phyloP scores from a whole-genome alignment of 2,888 invertebrate species.

The Chalcosyrphus nemorum region DNA sequence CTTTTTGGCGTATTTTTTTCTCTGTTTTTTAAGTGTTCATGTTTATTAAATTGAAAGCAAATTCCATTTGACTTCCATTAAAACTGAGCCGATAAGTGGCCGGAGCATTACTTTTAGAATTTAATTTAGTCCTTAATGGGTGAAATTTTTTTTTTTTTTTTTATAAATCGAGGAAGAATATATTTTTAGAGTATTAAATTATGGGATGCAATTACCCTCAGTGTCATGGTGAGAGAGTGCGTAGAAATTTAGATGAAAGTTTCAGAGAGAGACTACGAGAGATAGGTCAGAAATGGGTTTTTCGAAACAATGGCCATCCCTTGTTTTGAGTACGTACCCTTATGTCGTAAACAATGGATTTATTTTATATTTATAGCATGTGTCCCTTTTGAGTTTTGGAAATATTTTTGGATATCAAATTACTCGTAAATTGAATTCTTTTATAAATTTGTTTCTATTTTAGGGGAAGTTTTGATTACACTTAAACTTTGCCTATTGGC shows the following conservation, averaged over 20 bases:
- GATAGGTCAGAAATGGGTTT: constrained; percentile 6
- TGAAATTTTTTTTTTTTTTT: constrained; percentile 3
- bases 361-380: background rate
- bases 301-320: background rate
- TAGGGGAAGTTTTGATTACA: constrained; percentile 11
- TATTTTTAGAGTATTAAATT: constrained; percentile 38
- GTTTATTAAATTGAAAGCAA: constrained; percentile 70
- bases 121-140: constrained; percentile 59
- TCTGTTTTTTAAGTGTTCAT: constrained; percentile 55
- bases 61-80: constrained; percentile 69
- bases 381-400: background rate
- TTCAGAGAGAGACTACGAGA: no score
- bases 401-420: constrained; percentile 16
- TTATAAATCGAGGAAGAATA: background rate
- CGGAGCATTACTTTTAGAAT: constrained; percentile 48
- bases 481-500: background rate
- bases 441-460: background rate
- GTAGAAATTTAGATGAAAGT: background rate
- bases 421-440: constrained; percentile 27
- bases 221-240: constrained; percentile 28
- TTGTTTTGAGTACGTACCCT: background rate
- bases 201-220: constrained; percentile 49
- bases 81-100: constrained; percentile 66
- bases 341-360: constrained; percentile 1
- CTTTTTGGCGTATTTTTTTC: background rate